Evolutionary conservation across 2,113 vertebrate species (phyloP).

Genomic region (Microtus ochrogaster): DNA sequence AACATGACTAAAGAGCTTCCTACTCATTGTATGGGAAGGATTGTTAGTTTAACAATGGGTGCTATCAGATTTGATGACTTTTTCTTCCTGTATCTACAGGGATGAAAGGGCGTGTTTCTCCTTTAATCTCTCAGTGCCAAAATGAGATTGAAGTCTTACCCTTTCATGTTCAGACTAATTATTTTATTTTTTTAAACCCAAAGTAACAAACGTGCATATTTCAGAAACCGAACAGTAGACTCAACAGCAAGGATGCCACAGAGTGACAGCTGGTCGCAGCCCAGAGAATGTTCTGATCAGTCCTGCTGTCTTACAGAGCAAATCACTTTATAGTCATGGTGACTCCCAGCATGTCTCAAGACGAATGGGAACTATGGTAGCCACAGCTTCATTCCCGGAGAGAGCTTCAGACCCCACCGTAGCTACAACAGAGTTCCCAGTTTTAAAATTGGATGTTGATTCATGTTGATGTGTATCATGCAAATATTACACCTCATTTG

Average conservation of each 20-base stretch:
- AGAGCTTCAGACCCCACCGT: neutral
- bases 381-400: neutral
- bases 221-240: neutral
- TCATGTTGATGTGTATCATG: conserved; percentile 40
- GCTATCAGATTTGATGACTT: neutral
- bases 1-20: too few species aligned
- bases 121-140: neutral
- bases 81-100: neutral
- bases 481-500: conserved; percentile 65
- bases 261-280: too few species aligned
- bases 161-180: neutral
- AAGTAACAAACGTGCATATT: neutral
- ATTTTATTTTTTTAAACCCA: neutral
- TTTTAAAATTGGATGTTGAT: conserved; percentile 40
- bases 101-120: neutral
- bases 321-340: neutral
- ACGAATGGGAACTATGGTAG: neutral
- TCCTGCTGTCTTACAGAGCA: neutral
- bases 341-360: neutral
- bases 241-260: neutral
- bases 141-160: neutral
- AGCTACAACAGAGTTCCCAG: neutral
- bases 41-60: neutral
- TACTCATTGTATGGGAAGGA: neutral
- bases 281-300: fast-evolving